Conservation (phyloP, 1,140 invertebrate genomes). For the Drosophila guanche region DNA sequence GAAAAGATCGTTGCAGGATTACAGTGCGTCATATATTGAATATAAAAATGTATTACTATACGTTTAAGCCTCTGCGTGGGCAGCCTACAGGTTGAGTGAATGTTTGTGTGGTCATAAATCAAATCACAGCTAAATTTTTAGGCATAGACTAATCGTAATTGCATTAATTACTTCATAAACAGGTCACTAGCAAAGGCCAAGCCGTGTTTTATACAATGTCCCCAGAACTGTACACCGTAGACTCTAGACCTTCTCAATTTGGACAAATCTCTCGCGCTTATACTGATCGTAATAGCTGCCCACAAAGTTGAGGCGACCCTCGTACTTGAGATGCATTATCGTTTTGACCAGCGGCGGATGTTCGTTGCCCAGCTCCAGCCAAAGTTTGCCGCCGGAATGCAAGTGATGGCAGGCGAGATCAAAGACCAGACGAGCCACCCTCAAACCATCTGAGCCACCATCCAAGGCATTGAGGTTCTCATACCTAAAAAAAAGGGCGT, state of each 20-base stretch:
- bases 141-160: constrained; percentile 55
- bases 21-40: constrained; percentile 16
- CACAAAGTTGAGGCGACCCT: constrained; percentile 83
- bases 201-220: not conserved
- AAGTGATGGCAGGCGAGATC: constrained; percentile 84
- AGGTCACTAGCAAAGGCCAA: constrained; percentile 12
- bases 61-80: constrained; percentile 45
- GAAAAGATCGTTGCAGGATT: constrained; percentile 7
- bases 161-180: constrained; percentile 48
- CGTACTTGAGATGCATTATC: constrained; percentile 84
- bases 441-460: constrained; percentile 86
- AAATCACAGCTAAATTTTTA: constrained; percentile 70
- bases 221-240: not conserved
- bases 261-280: constrained; percentile 86
- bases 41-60: constrained; percentile 11
- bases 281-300: constrained; percentile 85
- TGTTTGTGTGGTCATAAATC: constrained; percentile 25
- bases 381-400: constrained; percentile 84
- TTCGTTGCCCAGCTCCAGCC: constrained; percentile 86
- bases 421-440: constrained; percentile 85
- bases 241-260: constrained; percentile 84
- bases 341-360: constrained; percentile 85
- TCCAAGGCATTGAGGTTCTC: constrained; percentile 87
- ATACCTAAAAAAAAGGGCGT: constrained; percentile 83
- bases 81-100: constrained; percentile 20